Conservation (phyloP, 37 sponge, comb jelly and placozoan genomes). For the Beroe forskalii region DNA sequence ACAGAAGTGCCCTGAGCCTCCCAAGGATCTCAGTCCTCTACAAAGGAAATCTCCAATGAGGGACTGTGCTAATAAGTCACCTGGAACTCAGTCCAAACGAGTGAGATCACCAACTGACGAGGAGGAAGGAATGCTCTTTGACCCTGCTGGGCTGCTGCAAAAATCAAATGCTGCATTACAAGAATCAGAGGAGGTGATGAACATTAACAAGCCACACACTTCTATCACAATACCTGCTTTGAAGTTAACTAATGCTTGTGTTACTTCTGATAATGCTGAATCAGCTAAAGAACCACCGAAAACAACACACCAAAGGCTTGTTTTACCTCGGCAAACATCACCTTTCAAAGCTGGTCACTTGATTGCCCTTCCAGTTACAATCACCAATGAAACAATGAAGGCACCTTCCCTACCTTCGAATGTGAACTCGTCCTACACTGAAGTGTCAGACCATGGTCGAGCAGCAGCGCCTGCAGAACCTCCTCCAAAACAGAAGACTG, state of each 20-base stretch:
- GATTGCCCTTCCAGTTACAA: constrained; percentile 11
- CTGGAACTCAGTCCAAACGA: not conserved
- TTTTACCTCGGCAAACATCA: constrained; percentile 31
- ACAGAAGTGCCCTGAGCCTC: not conserved
- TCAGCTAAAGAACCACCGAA: not conserved
- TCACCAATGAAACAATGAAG: constrained; percentile 13
- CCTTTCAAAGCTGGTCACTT: not conserved
- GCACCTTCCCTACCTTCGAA: not conserved
- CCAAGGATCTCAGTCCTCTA: not conserved
- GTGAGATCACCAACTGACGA: not conserved
- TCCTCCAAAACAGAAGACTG: not conserved
- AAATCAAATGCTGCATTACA: constrained; percentile 61
- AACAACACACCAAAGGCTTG: not conserved
- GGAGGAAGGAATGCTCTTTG: constrained; percentile 5
- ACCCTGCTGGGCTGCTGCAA: constrained; percentile 13
- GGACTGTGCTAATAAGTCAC: not conserved
- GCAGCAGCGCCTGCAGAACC: not conserved
- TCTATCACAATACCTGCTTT: not conserved
- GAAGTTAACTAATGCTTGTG: not conserved
- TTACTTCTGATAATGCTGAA: not conserved
- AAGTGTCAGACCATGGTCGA: not conserved
- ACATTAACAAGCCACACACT: not conserved
- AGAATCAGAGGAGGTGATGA: constrained; percentile 26
- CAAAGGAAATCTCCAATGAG: not conserved
- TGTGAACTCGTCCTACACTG: not conserved